phyloP scores from a whole-genome alignment of 2,113 vertebrate species.

The Cinclus mexicanus region DNA sequence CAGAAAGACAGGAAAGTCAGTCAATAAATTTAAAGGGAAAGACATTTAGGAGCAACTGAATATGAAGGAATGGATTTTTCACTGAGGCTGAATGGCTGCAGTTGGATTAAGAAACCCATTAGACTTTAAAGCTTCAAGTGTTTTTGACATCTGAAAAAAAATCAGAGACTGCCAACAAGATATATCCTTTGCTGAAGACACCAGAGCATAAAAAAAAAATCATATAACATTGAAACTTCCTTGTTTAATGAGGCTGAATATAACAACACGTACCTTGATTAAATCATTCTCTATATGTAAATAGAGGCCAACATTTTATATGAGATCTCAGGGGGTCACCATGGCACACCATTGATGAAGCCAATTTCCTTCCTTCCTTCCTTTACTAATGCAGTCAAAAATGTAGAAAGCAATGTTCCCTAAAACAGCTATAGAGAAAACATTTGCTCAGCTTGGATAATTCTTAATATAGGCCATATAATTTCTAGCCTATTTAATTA shows the following conservation, averaged over 20 bases:
- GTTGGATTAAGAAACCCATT: conserved; percentile 96
- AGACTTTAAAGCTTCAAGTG: conserved; percentile 89
- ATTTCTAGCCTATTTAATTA: conserved; percentile 99
- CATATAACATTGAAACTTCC: conserved; percentile 96
- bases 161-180: conserved; percentile 87
- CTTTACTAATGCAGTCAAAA: conserved; percentile 92
- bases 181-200: conserved; percentile 92
- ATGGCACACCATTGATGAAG: conserved; percentile 86
- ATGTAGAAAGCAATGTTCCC: conserved; percentile 97
- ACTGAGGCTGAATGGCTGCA: conserved; percentile 89
- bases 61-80: conserved; percentile 89
- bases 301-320: conserved; percentile 88
- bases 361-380: conserved; percentile 89
- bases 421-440: conserved; percentile 99
- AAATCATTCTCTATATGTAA: conserved; percentile 99
- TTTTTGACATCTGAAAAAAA: conserved; percentile 98
- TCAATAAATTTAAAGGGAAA: conserved; percentile 93
- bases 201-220: conserved; percentile 89
- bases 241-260: conserved; percentile 99
- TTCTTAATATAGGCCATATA: conserved; percentile 99
- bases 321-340: conserved; percentile 89
- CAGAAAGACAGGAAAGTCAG: conserved; percentile 86
- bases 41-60: conserved; percentile 91
- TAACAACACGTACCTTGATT: conserved; percentile 99
- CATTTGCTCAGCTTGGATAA: conserved; percentile 99